Evolutionary conservation across 2,888 invertebrate genomes (phyloP).

Genomic region (Cinara cedri): DNA sequence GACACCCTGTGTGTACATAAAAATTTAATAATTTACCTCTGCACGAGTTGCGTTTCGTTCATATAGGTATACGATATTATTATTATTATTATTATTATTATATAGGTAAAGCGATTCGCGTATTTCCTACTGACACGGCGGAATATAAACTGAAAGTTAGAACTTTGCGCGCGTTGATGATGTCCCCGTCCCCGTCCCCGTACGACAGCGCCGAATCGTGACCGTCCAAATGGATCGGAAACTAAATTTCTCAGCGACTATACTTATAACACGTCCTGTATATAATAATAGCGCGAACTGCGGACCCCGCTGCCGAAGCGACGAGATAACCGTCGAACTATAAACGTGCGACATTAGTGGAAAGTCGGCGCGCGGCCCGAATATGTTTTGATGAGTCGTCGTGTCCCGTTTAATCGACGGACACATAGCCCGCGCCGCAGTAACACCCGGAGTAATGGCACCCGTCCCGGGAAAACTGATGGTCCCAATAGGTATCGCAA

Average conservation of each 20-base stretch:
- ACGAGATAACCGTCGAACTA: not conserved
- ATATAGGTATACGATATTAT: too few relatives aligned
- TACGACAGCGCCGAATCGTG: not conserved
- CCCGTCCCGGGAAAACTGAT: not conserved
- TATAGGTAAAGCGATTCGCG: too few relatives aligned
- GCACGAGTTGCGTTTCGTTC: too few relatives aligned
- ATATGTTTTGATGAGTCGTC: slow-evolving; percentile 3
- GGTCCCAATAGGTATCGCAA: too few relatives aligned
- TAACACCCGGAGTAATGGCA: too few relatives aligned
- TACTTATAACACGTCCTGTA: too few relatives aligned
- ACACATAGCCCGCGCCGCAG: not conserved
- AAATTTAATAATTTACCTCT: too few relatives aligned
- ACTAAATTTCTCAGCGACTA: not conserved
- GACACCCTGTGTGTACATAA: too few relatives aligned
- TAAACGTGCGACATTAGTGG: slow-evolving; percentile 4
- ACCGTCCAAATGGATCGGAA: slow-evolving; percentile 19
- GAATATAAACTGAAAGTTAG: slow-evolving; percentile 1
- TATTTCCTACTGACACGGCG: not conserved
- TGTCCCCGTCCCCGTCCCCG: too few relatives aligned
- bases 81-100: too few relatives aligned
- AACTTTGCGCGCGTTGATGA: slow-evolving; percentile 12
- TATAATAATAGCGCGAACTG: too few relatives aligned
- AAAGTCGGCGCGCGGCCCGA: not conserved
- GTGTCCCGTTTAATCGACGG: slow-evolving; percentile 8
- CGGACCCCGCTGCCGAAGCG: too few relatives aligned